Evolutionary conservation across 2,888 invertebrate genomes (phyloP).

Genomic region (Caenorhabditis afra): DNA sequence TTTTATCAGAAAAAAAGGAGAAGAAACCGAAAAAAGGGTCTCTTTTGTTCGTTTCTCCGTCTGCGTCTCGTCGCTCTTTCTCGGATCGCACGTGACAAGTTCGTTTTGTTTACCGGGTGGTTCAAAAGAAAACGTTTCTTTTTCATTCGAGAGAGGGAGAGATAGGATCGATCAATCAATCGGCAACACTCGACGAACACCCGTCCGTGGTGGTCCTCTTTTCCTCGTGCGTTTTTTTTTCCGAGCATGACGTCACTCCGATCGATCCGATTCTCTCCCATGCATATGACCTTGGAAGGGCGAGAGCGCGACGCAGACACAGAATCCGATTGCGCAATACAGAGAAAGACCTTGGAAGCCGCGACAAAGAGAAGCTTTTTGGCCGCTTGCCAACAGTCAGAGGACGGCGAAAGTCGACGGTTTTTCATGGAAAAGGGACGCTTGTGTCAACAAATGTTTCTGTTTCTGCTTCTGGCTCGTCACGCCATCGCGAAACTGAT

Average conservation of each 20-base stretch:
- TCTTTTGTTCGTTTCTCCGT: not conserved
- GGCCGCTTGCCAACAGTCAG: conserved; percentile 1
- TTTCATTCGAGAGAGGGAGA: not conserved
- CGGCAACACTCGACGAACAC: conserved; percentile 12
- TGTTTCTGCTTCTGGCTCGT: not conserved
- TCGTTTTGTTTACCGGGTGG: not conserved
- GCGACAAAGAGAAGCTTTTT: not conserved
- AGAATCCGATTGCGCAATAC: no score
- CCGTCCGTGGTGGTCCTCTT: not conserved
- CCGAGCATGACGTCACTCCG: conserved; percentile 32
- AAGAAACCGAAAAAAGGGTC: no score
- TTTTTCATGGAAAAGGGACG: conserved; percentile 19
- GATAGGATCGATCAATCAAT: no score
- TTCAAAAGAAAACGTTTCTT: not conserved
- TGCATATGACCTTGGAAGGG: conserved; percentile 33
- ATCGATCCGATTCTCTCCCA: conserved; percentile 14
- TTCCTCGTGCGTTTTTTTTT: not conserved
- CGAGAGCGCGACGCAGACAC: no score
- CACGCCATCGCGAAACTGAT: conserved; percentile 6
- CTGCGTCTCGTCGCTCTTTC: not conserved
- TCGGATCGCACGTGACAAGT: no score
- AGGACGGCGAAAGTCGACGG: not conserved
- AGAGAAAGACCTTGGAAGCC: not conserved
- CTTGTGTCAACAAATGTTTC: not conserved
- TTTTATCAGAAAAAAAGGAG: no score